phyloP scores from a whole-genome alignment of 2,797 vertebrate genomes.

The Enoplosus armatus region DNA sequence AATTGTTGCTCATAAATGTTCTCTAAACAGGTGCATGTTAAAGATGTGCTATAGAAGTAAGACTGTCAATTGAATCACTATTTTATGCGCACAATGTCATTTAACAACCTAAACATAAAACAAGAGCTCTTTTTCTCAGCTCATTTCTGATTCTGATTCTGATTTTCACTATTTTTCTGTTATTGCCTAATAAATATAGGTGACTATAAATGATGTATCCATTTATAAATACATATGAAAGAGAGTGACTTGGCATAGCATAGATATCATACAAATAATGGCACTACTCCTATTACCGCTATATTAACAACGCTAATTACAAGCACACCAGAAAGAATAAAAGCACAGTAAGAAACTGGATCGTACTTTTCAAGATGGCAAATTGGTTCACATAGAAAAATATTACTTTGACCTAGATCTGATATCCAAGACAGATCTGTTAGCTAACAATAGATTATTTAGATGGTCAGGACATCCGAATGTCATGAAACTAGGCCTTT shows the following conservation, averaged over 20 bases:
- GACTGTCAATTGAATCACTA: slow-evolving; percentile 7
- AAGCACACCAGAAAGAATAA: not conserved
- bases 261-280: not conserved
- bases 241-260: not conserved
- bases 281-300: not conserved
- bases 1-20: not conserved
- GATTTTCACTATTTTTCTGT: not conserved
- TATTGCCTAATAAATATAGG: not conserved
- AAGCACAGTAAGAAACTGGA: not conserved
- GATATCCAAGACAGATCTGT: not conserved
- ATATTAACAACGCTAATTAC: too few relatives aligned
- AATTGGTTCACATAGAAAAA: not conserved
- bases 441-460: not conserved
- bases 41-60: slow-evolving; percentile 9
- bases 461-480: not conserved
- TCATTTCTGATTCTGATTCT: too few relatives aligned
- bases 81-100: slow-evolving; percentile 1
- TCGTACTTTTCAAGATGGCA: not conserved
- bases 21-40: not conserved
- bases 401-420: not conserved
- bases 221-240: not conserved
- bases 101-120: not conserved
- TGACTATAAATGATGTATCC: not conserved
- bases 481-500: not conserved
- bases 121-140: too few relatives aligned